Base-by-base conservation (phyloP, 2,113 vertebrate genomes). In the Artemisiospiza belli region DNA sequence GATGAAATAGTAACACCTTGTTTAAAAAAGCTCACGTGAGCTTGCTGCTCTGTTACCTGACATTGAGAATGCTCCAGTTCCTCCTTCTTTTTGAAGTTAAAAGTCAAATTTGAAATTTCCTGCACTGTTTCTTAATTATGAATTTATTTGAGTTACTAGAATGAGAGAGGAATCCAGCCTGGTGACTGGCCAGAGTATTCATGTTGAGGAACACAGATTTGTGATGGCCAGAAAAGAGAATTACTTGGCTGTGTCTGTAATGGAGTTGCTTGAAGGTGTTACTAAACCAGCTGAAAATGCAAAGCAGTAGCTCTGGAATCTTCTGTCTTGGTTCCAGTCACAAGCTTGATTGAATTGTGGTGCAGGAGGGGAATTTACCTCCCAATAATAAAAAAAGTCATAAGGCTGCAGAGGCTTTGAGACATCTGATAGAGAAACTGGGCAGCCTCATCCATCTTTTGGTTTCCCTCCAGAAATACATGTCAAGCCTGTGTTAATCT, bases 41-140 rank as follows among this genome's bases (percentile, higher is more conserved):
- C 37, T 15, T 62, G n/a, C 31, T 11, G 1, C 21, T 81, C n/a
- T 87, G 30, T 37, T 33, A 39, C 0, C 0, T 41, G 49, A 8
- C 5, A 1, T 23, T 10, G 25, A 81, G 52, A 55, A 43, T 4
- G 11, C 61, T 87, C 75, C 30, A 35, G 0, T 62, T 87, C 18
- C 20, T 78, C 43, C 4, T 54, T 18, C 28, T n/a, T 39, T 39
- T n/a, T 81, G 19, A 18, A 15, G 14, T 27, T 92, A 23, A 73
- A 81, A 70, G 33, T 24, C 5, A 76, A 39, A 44, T 37, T 12
- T 7, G 43, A 73, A 20, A 43, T 80, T 41, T 58, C 6, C 18
- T 59, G 6, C 10, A 8, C 57, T 80, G 44, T 47, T 83, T 73
- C 30, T 61, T 63, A 33, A 7, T 89, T 76, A 31, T 57, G 30